Percentiles rank a stretch among this genome's conserved stretches.
Evolutionary conservation across 1,140 invertebrate genomes (phyloP).

Genomic region (Scaptomyza pallida): DNA sequence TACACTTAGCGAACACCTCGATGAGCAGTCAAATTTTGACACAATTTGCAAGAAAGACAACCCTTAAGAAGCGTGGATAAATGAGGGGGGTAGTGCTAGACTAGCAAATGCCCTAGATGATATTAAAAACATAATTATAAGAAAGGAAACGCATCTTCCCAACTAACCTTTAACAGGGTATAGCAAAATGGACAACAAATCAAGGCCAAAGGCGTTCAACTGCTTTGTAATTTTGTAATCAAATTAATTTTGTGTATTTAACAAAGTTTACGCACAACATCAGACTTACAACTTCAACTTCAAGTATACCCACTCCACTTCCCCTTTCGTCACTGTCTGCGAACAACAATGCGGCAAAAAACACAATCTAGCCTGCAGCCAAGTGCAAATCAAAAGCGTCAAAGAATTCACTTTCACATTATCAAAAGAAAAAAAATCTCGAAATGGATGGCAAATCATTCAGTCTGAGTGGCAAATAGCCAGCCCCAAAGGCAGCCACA

Average conservation of each 20-base stretch:
- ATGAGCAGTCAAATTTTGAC: conserved; percentile 44
- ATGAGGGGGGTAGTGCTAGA: not conserved
- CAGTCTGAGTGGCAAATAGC: not conserved
- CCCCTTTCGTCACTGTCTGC: not conserved
- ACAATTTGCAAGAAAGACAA: conserved; percentile 8
- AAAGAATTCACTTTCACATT: conserved; percentile 38
- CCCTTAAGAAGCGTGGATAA: not conserved
- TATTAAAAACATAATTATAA: too few species aligned
- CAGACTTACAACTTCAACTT: conserved; percentile 28
- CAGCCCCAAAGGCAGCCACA: conserved; percentile 31
- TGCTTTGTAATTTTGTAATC: conserved; percentile 57
- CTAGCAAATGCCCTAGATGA: not conserved
- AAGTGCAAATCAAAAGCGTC: conserved; percentile 34
- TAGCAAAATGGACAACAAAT: conserved; percentile 14
- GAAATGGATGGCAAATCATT: conserved; percentile 18
- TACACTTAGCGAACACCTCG: conserved; percentile 67
- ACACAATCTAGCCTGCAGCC: conserved; percentile 15
- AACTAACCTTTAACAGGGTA: not conserved
- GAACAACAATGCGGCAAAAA: conserved; percentile 7
- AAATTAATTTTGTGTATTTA: conserved; percentile 65
- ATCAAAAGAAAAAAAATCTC: conserved; percentile 33
- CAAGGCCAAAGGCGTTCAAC: conserved; percentile 21
- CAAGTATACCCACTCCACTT: conserved; percentile 1
- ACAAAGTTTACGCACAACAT: conserved; percentile 32
- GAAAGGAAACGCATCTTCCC: not conserved